A percentile compares a stretch with the other conserved stretches of the same genome.
These are phyloP conservation scores for Drosophila helvetica DNA, from an alignment of 2,888 invertebrate genomes.

Conservation along the genomic window DNA sequence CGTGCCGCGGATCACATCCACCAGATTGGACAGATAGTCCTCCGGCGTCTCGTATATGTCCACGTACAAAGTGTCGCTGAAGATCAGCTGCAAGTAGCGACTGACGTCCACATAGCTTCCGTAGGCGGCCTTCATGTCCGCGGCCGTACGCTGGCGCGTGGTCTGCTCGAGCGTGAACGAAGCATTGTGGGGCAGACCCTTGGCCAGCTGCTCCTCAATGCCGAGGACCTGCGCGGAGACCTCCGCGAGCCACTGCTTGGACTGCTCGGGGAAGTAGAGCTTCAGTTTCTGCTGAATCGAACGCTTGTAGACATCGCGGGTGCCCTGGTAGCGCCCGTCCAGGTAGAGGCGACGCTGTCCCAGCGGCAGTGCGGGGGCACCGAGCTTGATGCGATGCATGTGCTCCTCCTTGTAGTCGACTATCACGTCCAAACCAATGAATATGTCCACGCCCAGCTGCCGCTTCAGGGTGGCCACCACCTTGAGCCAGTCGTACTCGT, in stretches of 20 bases:
- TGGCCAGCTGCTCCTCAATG: constrained; percentile 77
- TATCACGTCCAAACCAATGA: constrained; percentile 80
- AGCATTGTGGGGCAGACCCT: constrained; percentile 73
- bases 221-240: constrained; percentile 76
- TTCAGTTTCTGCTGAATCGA: constrained; percentile 67
- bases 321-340: constrained; percentile 43
- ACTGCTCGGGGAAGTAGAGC: constrained; percentile 71
- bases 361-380: constrained; percentile 75
- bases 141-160: constrained; percentile 68
- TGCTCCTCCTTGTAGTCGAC: constrained; percentile 76
- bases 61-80: constrained; percentile 76
- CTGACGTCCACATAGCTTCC: constrained; percentile 79
- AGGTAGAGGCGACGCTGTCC: constrained; percentile 67
- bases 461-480: constrained; percentile 75
- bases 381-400: constrained; percentile 77
- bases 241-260: constrained; percentile 66
- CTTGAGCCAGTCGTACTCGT: constrained; percentile 80
- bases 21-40: constrained; percentile 75
- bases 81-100: constrained; percentile 78
- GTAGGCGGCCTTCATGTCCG: constrained; percentile 75
- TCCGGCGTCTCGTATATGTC: constrained; percentile 79
- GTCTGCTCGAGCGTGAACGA: constrained; percentile 75
- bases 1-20: constrained; percentile 76
- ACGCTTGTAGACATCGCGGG: constrained; percentile 60
- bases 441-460: constrained; percentile 77